phyloP scores from a whole-genome alignment of 2,113 vertebrate genomes.

The Aramus guarauna region DNA sequence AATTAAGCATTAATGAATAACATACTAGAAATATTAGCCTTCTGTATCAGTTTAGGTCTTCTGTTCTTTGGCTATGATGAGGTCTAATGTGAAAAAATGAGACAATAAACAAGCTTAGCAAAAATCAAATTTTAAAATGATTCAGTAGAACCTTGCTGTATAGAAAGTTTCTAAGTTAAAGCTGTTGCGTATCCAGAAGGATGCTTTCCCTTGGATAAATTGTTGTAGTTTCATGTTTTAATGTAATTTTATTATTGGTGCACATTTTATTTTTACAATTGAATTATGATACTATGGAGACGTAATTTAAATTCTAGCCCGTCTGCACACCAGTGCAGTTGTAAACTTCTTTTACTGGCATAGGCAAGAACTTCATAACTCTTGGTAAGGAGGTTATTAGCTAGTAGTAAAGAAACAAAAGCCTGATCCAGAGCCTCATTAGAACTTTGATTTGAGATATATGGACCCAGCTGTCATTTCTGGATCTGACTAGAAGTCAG shows the following conservation, averaged over 20 bases:
- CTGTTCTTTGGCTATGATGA: neutral
- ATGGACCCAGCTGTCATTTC: neutral
- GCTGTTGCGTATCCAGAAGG: neutral
- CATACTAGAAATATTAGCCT: neutral
- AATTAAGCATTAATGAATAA: constrained; percentile 44
- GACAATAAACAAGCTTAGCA: neutral
- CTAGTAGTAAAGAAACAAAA: neutral
- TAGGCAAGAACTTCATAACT: neutral
- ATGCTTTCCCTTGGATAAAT: neutral
- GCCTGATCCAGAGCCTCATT: neutral
- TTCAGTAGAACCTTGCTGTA: neutral
- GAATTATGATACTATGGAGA: neutral
- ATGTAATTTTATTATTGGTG: neutral
- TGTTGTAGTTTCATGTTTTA: neutral
- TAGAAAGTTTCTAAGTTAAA: neutral
- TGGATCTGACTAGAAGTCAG: fast-evolving
- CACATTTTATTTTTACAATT: neutral
- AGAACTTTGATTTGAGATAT: neutral
- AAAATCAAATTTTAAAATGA: neutral
- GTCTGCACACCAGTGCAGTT: neutral
- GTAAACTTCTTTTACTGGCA: neutral
- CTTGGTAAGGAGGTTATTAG: neutral
- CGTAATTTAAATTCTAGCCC: neutral
- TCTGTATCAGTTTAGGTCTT: constrained; percentile 44
- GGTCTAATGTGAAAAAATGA: neutral